Conservation (phyloP, 2,888 invertebrate species). For the Ctenicera cuprea region DNA sequence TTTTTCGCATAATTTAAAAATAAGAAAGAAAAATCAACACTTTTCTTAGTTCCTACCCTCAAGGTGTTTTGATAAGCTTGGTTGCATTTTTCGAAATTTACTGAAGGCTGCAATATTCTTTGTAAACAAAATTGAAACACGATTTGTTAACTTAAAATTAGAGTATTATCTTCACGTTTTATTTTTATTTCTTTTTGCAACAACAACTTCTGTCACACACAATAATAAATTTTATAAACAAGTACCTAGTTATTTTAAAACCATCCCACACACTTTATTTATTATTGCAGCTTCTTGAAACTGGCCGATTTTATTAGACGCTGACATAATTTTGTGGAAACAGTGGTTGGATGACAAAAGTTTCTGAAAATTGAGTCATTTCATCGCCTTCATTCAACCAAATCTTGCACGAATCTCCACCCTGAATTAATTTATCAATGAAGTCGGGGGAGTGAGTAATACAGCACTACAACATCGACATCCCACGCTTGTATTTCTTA, state of each 20-base stretch:
- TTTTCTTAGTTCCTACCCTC: too few relatives aligned
- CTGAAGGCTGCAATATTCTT: too few relatives aligned
- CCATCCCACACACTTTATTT: slow-evolving; percentile 8
- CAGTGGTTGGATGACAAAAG: neutral
- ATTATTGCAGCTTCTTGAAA: neutral
- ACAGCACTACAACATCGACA: neutral
- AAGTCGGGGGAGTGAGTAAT: slow-evolving; percentile 1
- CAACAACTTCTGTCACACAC: neutral
- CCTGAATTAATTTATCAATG: neutral
- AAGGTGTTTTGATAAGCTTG: too few relatives aligned
- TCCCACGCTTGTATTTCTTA: slow-evolving; percentile 1
- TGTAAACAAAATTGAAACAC: too few relatives aligned
- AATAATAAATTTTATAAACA: neutral
- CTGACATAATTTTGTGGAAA: slow-evolving; percentile 18
- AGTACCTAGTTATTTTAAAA: slow-evolving; percentile 6
- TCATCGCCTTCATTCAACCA: slow-evolving; percentile 1
- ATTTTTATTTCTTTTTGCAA: too few relatives aligned
- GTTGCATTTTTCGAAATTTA: too few relatives aligned
- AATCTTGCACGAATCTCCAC: neutral
- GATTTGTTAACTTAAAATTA: too few relatives aligned
- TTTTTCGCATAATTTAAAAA: too few relatives aligned
- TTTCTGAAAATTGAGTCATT: neutral
- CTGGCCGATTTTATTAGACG: neutral
- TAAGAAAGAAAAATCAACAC: too few relatives aligned
- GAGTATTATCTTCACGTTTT: too few relatives aligned